Base-by-base conservation (phyloP, 2,113 vertebrate genomes). In the Halichoeres trimaculatus region DNA sequence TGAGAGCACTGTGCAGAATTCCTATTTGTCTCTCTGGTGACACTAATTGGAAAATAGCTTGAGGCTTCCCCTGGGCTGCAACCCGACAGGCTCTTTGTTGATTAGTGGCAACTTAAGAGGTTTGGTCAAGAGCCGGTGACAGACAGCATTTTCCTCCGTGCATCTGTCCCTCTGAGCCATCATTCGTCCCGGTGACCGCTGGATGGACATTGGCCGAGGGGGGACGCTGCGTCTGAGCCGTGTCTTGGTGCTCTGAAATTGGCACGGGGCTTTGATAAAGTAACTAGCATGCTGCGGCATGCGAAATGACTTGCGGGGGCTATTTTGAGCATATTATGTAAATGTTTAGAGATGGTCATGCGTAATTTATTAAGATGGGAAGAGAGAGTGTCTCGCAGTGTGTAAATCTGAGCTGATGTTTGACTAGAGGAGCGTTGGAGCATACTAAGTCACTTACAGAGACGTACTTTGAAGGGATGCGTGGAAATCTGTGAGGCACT, bases 21-120 rank as follows among this genome's bases (percentile, higher is more conserved):
- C 66, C 71, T 92, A 89, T 90, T 92, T 91, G 83, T 90, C 83
- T 92, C 85, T 85, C 88, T 83, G 78, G 89, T 93, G 92, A 93
- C 93, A 93, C 89, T 94, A 94, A 94, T 93, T 94, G 91, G 93
- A 90, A 93, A 91, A 90, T 90, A 90, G 89, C 93, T 89, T 48
- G 77, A 87, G 91, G 92, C 84, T 79, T 89, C 90, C 90, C 90
- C 74, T 67, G 89, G 87, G 90, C 88, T 80, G 66, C 74, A 89
- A 76, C 84, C 90, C 91, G 66, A 83, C 85, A 88, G 90, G 61
- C 85, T 64, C 81, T 88, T 86, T 90, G 90, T 92, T 94, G 91
- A 94, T 93, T 93, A 93, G 87, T 78, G 78, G 84, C 87, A 85
- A 90, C 86, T 91, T 91, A 90, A 93, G 90, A 91, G 90, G 90